Base-by-base conservation (phyloP, 2,888 invertebrate genomes). In the Meta bourneti region DNA sequence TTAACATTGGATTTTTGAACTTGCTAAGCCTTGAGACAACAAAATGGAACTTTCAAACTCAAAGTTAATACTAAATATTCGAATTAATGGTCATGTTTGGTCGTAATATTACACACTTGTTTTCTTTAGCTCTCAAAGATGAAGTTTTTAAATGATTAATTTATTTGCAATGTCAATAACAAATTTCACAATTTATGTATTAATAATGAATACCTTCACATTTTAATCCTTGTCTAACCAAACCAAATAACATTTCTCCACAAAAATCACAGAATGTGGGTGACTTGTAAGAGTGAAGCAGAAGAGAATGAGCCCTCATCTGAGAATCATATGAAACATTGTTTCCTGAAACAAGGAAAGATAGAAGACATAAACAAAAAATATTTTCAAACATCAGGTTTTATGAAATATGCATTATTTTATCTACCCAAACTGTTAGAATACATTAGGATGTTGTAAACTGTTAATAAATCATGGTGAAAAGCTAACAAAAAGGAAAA, bases 241-340 rank as follows among this genome's bases (percentile, higher is more conserved):
- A 96, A 4, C 99, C 99, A 96, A 99, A 99, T 69, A 99, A 96
- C 98, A 99, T 99, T 96, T 99, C 99, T 71, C 99, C 99, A 95
- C 99, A 99, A 96, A 99, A 99, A 96, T 99, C 99, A 96, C 99
- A 99, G 96, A 99, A 99, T 93, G 99, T 99, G 93, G 99, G 99
- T 94, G 98, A 97, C 96, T 99, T 99, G 96, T 99, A 99, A 48
- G 99, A 99, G 96, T 99, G 99, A 93, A 99, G 99, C 94, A 97
- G 97, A 90, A 99, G 96, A 93, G 98, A 97, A 96, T 99, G 99
- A 87, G 99, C 98, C 95, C 98, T 96, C 74, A 95, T 95, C 81
- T 95, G 95, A 34, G 95, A 94, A 52, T 95, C 94, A 92, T 95
- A 95, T 75, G 94, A 94, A 78, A 94, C 95, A 93, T 96, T 95